Evolutionary conservation across 2,113 vertebrate genomes (phyloP).

Genomic region (Theropithecus gelada): DNA sequence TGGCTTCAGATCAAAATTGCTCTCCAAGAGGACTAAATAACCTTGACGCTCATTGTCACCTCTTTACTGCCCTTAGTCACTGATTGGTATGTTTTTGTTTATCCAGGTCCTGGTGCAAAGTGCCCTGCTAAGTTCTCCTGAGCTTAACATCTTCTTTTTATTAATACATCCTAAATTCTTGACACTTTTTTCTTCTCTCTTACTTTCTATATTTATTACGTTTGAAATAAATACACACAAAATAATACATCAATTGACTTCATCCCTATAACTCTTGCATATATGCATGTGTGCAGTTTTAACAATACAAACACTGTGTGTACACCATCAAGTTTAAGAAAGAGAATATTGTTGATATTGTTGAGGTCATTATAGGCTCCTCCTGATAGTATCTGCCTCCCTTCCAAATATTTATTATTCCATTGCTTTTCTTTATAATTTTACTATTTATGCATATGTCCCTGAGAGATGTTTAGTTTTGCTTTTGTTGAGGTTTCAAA

Average conservation of each 20-base stretch:
- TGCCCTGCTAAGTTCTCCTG: not conserved
- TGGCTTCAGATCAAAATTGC: not conserved
- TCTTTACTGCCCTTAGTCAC: not conserved
- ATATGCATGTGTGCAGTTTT: not conserved
- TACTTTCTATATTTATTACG: not conserved
- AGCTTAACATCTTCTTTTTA: not conserved
- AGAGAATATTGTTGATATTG: not conserved
- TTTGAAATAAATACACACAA: constrained; percentile 12
- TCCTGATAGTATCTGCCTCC: not conserved
- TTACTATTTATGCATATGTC: not conserved
- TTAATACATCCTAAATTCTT: not conserved
- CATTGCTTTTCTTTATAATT: not conserved
- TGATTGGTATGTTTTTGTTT: not conserved
- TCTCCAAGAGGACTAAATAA: not conserved
- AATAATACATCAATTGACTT: not conserved
- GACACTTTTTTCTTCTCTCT: not conserved
- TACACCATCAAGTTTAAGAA: not conserved
- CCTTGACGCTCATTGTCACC: not conserved
- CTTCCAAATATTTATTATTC: not conserved
- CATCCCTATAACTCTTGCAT: not conserved
- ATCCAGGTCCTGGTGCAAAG: not conserved
- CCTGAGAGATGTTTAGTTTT: not conserved
- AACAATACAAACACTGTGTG: not conserved
- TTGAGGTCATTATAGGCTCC: not conserved
- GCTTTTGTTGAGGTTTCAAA: not conserved